Base-by-base conservation (phyloP, 2,113 vertebrate genomes). In the Merops nubicus region DNA sequence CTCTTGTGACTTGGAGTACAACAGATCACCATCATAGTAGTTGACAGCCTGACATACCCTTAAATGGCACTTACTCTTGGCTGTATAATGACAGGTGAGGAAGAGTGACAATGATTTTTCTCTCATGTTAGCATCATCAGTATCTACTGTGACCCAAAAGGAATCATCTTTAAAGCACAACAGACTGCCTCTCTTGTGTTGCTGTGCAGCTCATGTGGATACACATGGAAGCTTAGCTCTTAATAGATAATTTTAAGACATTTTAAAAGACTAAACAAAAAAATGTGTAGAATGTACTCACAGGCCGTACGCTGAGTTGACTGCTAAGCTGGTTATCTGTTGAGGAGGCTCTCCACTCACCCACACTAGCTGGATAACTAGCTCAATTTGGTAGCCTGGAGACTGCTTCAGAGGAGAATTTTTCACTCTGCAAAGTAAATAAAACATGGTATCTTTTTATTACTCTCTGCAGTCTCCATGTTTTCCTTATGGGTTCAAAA, bases 361-460 rank as follows among this genome's bases (percentile, higher is more conserved):
- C 99, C 99, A 99, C 76, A 99, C 99, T 88, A 99, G 97, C 98
- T 99, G 99, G 95, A 99, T 99, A 95, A 99, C 99, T 42, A 99
- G 97, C 75, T 99, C 99, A 76, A 98, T 98, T 97, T 99, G 99
- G 96, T 99, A 99, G 59, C 99, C 99, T 19, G 99, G 98, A 95
- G 99, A 99, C 97, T 99, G 99, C 96, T 99, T 99, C 90, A 99
- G 98, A 91, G 99, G 98, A 96, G 99, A 98, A 96, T 97, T 99
- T 97, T 99, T 99, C 93, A 99, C 99, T 98, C 99, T 99, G 98
- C 57, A 98, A 97, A 56, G 82, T 51, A 95, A 91, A 80, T 26
- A 97, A 88, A 96, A 93, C 6, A 81, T 16, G 8, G 21, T 88
- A 84, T 59, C 7, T 50, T 70, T 93, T 91, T 78, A 60, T 69